A percentile compares a stretch with the other conserved stretches of the same genome.
phyloP scores from a whole-genome alignment of 2,113 vertebrate genomes.

The Hippocampus abdominalis region DNA sequence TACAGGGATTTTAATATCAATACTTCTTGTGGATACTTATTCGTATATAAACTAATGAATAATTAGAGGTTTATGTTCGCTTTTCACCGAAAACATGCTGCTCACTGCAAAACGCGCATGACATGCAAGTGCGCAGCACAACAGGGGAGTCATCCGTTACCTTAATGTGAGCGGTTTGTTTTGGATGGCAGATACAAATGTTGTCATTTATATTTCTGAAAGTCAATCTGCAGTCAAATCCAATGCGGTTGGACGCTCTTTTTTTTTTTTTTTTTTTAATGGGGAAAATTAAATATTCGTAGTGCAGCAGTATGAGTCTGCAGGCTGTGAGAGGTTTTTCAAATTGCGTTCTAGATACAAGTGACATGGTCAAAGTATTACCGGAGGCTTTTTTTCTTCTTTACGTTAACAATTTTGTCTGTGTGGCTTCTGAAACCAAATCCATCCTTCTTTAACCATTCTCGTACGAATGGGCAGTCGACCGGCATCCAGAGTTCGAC shows the following conservation, averaged over 20 bases:
- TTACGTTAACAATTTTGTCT: background rate
- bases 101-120: constrained; percentile 9
- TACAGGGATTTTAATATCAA: too few relatives aligned
- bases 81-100: background rate
- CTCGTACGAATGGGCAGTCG: background rate
- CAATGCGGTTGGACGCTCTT: background rate
- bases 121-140: background rate
- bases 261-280: background rate
- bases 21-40: too few relatives aligned
- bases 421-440: too few relatives aligned
- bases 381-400: background rate
- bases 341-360: background rate
- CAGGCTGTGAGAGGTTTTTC: background rate
- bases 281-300: background rate
- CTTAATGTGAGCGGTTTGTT: constrained; percentile 1
- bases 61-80: background rate
- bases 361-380: background rate
- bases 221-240: constrained; percentile 1
- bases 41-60: too few relatives aligned
- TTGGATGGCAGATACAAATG: background rate
- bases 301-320: background rate
- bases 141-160: background rate
- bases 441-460: too few relatives aligned
- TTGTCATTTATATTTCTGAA: background rate
- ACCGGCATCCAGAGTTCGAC: background rate